phyloP scores from a whole-genome alignment of 1,140 invertebrate genomes.

The Pectinophora gossypiella region DNA sequence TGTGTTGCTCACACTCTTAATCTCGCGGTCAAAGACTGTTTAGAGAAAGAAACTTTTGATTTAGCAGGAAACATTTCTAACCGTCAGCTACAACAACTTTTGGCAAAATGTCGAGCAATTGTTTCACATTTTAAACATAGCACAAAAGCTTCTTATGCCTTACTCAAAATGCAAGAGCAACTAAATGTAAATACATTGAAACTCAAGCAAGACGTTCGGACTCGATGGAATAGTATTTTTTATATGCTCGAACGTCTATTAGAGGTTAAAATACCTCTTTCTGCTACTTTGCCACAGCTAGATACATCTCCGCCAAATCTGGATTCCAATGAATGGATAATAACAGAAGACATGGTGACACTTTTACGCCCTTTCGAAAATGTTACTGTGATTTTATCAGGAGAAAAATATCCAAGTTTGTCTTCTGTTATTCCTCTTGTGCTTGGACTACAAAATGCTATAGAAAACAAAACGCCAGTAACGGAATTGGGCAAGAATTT shows the following conservation, averaged over 20 bases:
- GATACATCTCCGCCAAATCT: constrained; percentile 15
- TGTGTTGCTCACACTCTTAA: constrained; percentile 25
- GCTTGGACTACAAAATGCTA: constrained; percentile 14
- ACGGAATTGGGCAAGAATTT: constrained; percentile 15
- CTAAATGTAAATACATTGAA: constrained; percentile 22
- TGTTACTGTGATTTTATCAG: constrained; percentile 15
- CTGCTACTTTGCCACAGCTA: constrained; percentile 13
- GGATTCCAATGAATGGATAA: constrained; percentile 17
- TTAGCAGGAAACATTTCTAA: constrained; percentile 11
- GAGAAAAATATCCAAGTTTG: constrained; percentile 4
- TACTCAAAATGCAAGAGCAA: constrained; percentile 18
- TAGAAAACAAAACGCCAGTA: constrained; percentile 8
- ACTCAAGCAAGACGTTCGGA: constrained; percentile 28
- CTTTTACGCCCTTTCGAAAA: constrained; percentile 19
- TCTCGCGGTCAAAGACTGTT: constrained; percentile 19
- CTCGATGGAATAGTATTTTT: constrained; percentile 29
- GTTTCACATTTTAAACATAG: constrained; percentile 21
- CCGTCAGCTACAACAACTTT: constrained; percentile 10
- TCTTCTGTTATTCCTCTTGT: constrained; percentile 11
- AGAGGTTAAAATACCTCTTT: constrained; percentile 16
- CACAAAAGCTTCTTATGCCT: constrained; percentile 10
- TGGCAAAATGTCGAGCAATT: constrained; percentile 20
- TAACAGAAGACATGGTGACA: constrained; percentile 10
- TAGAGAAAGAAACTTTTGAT: constrained; percentile 13
- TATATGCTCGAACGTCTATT: constrained; percentile 30